A percentile compares a stretch with the other conserved stretches of the same genome.
These are phyloP conservation scores for Syrmaticus mikado DNA, from an alignment of 2,113 vertebrate species.

Conservation along the genomic window DNA sequence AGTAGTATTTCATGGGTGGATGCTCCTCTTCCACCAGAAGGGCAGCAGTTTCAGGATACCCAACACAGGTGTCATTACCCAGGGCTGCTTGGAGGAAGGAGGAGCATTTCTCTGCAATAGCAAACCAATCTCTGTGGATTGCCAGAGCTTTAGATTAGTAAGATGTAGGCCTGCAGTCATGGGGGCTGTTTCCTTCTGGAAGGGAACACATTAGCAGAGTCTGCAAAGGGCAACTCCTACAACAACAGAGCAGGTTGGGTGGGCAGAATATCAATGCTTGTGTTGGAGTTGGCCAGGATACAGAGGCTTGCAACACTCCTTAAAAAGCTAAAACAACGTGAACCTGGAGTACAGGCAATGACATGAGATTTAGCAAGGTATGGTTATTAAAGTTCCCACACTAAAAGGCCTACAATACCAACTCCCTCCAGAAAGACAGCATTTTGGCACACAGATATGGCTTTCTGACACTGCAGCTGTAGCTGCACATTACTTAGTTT, in stretches of 20 bases:
- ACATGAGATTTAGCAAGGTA: not conserved
- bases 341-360: not conserved
- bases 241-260: not conserved
- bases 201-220: not conserved
- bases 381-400: not conserved
- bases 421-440: not conserved
- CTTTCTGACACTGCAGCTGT: not conserved
- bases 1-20: not conserved
- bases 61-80: not conserved
- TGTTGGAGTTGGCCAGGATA: not conserved
- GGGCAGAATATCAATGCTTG: not conserved
- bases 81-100: not conserved
- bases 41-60: not conserved
- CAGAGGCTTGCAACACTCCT: not conserved
- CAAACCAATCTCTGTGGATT: not conserved
- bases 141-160: not conserved
- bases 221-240: not conserved
- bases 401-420: accelerated
- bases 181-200: not conserved
- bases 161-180: accelerated
- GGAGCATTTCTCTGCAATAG: not conserved
- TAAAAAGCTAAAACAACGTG: not conserved
- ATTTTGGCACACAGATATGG: not conserved
- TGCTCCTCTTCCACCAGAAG: not conserved
- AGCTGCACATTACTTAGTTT: not conserved